Evolutionary conservation across 2,797 vertebrate genomes (phyloP), one percentile per base, ranked within the genome.

Genomic region (Echiichthys vipera): DNA sequence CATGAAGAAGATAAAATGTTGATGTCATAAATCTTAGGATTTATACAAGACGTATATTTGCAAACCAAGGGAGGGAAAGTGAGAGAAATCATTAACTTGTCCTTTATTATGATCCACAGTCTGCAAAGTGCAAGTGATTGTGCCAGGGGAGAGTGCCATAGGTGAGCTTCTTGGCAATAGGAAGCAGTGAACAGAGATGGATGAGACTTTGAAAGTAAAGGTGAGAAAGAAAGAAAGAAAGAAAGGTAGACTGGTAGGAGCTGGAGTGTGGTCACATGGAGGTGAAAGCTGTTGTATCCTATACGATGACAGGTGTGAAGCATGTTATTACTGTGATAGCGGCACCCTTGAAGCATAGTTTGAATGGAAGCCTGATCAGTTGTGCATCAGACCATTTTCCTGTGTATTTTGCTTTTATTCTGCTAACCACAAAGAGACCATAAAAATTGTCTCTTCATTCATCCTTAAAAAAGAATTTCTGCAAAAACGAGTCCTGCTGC

Each of bases 61-160:
- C 2, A 1, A 78, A 58, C 64, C 76, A 12, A 11, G 65, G 51
- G 61, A n/a, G 59, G 58, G 50, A 73, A 82, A 83, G 25, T 80
- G 64, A 84, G 86, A 51, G 63, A 82, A 72, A 75, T 81, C 75
- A 81, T 90, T 81, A 85, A 78, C 73, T 84, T 81, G 81, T 91
- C 78, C 84, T 80, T 85, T 64, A 63, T 74, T 84, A 79, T 88
- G 78, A 86, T 88, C 58, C 54, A 66, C 77, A 62, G 69, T 63
- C 58, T 62, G 83, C 75, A 82, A 77, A 81, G 84, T 87, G 74
- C 56, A 74, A 69, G 73, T 69, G 63, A 58, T 40, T 54, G 66
- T 69, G 71, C 36, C 58, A 47, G 34, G 65, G 74, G 63, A 69
- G 71, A n/a, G 65, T 62, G 75, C 40, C 58, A 71, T 45, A 66